Conservation (phyloP, 2,888 invertebrate species). For the Apamea monoglypha region DNA sequence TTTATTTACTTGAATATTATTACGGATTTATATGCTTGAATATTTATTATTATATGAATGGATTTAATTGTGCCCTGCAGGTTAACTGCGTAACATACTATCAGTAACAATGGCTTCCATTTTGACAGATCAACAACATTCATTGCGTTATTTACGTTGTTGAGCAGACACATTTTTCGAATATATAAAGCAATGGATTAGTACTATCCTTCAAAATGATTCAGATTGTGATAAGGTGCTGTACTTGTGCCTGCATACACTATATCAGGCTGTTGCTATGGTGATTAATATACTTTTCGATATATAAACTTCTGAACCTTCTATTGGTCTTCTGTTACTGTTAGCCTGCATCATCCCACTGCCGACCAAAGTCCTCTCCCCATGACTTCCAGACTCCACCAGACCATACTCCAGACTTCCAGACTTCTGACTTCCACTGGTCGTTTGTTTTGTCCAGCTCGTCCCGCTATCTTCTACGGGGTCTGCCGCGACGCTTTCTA, state of each 20-base stretch:
- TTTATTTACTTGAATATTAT: background rate
- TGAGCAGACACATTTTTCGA: background rate
- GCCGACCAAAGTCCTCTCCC: no score
- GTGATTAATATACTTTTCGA: background rate
- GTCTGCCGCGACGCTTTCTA: no score
- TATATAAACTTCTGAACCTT: background rate
- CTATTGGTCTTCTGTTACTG: no score
- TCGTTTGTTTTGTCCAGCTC: no score
- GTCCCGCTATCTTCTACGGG: no score
- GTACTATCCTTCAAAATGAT: background rate
- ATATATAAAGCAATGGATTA: background rate
- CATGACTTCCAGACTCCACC: no score
- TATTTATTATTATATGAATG: background rate
- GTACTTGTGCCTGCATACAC: background rate
- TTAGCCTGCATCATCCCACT: no score
- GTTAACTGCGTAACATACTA: background rate
- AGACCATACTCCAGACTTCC: no score
- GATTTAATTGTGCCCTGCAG: background rate
- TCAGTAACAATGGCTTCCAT: background rate
- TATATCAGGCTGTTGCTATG: background rate
- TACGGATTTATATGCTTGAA: background rate
- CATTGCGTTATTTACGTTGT: background rate
- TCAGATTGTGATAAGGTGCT: background rate
- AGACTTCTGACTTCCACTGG: no score
- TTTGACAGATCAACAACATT: background rate